Evolutionary conservation across 92 coral and sea anemone species (phyloP).

Genomic region (Siderastrea siderea): DNA sequence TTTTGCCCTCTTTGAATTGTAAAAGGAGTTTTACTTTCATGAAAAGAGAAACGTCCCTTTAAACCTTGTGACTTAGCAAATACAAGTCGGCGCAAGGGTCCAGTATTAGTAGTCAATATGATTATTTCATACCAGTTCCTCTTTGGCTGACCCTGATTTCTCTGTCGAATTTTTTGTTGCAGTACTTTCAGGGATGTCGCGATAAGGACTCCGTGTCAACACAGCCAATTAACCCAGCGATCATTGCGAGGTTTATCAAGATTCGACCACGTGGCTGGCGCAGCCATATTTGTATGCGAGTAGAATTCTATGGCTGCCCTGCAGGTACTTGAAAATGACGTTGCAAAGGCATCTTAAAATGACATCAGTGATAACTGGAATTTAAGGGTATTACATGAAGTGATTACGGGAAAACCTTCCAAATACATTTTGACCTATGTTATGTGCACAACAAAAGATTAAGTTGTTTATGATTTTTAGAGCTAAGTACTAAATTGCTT

Average conservation of each 20-base stretch:
- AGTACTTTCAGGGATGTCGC: constrained; percentile 70
- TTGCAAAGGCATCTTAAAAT: too few relatives aligned
- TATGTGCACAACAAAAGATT: too few relatives aligned
- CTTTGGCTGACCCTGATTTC: background rate
- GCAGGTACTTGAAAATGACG: constrained; percentile 31
- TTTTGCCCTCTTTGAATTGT: background rate
- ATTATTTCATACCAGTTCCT: too few relatives aligned
- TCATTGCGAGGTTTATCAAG: constrained; percentile 64
- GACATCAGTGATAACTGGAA: too few relatives aligned
- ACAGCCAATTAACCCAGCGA: constrained; percentile 67
- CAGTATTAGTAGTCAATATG: too few relatives aligned
- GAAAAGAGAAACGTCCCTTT: background rate
- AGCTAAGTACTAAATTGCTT: too few relatives aligned
- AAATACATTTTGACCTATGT: too few relatives aligned
- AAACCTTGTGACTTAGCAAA: too few relatives aligned
- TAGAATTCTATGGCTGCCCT: constrained; percentile 77
- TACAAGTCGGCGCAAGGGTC: too few relatives aligned
- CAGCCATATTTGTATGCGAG: constrained; percentile 77
- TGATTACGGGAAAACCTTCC: too few relatives aligned
- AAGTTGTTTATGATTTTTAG: too few relatives aligned
- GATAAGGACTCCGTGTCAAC: constrained; percentile 59
- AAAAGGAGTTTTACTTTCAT: background rate
- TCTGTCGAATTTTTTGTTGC: background rate
- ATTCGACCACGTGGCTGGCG: constrained; percentile 79
- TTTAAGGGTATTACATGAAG: too few relatives aligned